phyloP scores from a whole-genome alignment of 2,113 vertebrate genomes.

The Ia io region DNA sequence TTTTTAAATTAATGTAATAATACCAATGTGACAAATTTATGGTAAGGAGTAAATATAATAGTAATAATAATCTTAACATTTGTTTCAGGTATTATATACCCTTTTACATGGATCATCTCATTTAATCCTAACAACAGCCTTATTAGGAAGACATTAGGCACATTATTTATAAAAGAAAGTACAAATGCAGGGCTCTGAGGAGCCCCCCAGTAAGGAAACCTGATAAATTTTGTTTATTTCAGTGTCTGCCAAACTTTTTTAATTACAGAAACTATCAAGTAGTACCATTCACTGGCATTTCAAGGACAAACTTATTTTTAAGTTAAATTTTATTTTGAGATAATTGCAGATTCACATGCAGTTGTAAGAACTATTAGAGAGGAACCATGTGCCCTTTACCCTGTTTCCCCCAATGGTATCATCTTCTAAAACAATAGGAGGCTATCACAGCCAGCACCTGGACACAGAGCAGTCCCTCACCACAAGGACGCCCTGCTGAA shows the following conservation, averaged over 20 bases:
- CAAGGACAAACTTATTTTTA: constrained; percentile 7
- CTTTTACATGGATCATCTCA: not conserved
- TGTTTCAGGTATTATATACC: not conserved
- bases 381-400: not conserved
- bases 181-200: not conserved
- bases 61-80: not conserved
- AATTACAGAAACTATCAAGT: not conserved
- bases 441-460: not conserved
- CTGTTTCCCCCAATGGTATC: no score
- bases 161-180: not conserved
- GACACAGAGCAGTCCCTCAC: not conserved
- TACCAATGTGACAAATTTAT: not conserved
- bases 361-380: not conserved
- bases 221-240: not conserved
- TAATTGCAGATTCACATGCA: not conserved
- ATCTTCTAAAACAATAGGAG: not conserved
- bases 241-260: not conserved
- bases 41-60: not conserved
- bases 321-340: constrained; percentile 15
- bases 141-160: not conserved
- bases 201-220: not conserved
- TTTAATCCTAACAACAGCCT: not conserved
- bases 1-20: not conserved
- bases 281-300: not conserved
- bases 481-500: no score